Evolutionary conservation across 2,113 vertebrate genomes (phyloP).

Genomic region (Otus sunia): DNA sequence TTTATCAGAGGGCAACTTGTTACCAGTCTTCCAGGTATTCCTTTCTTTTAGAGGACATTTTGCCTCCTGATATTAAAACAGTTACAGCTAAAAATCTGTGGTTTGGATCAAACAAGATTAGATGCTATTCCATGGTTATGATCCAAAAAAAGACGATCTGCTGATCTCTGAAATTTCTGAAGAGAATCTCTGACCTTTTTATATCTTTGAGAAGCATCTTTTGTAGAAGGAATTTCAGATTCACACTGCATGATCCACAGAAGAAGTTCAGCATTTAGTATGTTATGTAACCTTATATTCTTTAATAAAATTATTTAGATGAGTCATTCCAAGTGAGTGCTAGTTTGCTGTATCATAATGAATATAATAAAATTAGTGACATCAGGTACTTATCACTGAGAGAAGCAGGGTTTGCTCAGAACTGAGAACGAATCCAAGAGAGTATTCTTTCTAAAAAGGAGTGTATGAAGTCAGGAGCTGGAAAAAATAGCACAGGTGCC

Average conservation of each 20-base stretch:
- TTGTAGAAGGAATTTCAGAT: neutral
- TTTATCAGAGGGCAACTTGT: conserved; percentile 93
- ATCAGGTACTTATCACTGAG: neutral
- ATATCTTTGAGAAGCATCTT: neutral
- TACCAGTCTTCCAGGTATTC: conserved; percentile 89
- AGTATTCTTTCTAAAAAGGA: neutral
- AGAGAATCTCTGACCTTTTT: neutral
- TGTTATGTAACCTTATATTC: neutral
- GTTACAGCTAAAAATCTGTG: neutral
- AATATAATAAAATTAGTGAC: neutral
- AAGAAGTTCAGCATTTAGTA: neutral
- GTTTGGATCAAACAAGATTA: neutral
- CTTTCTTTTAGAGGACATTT: neutral
- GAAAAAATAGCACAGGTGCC: neutral
- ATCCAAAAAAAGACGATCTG: neutral
- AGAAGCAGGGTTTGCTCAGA: neutral
- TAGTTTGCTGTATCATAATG: neutral
- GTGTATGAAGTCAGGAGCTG: neutral
- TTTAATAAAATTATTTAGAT: neutral
- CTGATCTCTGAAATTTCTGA: neutral
- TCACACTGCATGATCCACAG: neutral
- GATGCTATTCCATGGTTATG: neutral
- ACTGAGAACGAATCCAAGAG: neutral
- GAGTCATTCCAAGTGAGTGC: neutral
- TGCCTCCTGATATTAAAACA: neutral